Evolutionary conservation across 2,888 invertebrate genomes (phyloP).

Genomic region (Cerastis rubricosa): DNA sequence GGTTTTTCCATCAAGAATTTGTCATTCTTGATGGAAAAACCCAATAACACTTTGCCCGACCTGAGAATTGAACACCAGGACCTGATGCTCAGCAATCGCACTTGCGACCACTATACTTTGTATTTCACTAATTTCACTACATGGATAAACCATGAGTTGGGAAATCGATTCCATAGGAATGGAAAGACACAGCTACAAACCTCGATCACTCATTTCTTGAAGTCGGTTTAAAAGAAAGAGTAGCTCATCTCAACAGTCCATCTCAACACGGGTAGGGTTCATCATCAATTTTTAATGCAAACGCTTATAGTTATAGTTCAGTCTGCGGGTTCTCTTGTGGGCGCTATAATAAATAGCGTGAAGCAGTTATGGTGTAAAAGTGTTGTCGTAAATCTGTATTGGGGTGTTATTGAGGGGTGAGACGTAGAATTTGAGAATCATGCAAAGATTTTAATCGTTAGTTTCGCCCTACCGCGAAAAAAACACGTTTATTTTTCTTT

Average conservation of each 20-base stretch:
- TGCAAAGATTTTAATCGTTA: not conserved
- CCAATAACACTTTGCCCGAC: not conserved
- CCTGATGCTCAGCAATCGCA: too few species aligned
- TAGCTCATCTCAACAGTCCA: not conserved
- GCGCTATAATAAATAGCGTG: constrained; percentile 35
- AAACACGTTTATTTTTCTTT: not conserved
- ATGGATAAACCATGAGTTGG: too few species aligned
- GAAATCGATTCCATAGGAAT: too few species aligned
- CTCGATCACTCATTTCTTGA: not conserved
- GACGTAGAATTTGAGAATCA: constrained; percentile 1
- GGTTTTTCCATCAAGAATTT: too few species aligned
- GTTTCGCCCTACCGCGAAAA: not conserved
- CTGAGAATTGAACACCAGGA: not conserved
- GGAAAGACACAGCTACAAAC: not conserved
- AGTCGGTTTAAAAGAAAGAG: not conserved
- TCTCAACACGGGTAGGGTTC: constrained; percentile 6
- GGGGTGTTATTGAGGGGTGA: constrained; percentile 32
- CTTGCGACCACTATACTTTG: too few species aligned
- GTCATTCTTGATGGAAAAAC: not conserved
- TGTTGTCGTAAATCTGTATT: constrained; percentile 49
- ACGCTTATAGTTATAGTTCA: constrained; percentile 3
- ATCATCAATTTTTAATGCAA: constrained; percentile 44
- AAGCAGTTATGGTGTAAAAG: constrained; percentile 44
- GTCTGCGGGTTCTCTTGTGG: constrained; percentile 17
- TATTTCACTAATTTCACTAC: too few species aligned